phyloP scores from a whole-genome alignment of 2,797 vertebrate species.

The Esox masquinongy region DNA sequence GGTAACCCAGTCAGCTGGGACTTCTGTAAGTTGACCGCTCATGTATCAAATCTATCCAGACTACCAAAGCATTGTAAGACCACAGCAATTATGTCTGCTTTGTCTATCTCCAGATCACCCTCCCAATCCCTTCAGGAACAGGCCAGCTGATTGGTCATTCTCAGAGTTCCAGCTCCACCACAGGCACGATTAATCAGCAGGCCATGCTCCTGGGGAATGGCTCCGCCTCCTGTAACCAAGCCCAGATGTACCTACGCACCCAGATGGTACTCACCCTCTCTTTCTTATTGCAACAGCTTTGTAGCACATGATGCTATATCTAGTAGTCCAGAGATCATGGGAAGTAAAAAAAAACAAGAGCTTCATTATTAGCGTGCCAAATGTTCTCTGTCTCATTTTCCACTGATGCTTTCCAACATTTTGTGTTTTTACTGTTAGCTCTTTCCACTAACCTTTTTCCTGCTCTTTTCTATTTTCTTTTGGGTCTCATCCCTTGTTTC shows the following conservation, averaged over 20 bases:
- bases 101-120: constrained; percentile 76
- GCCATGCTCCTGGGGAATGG: constrained; percentile 89
- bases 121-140: constrained; percentile 86
- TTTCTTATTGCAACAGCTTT: neutral
- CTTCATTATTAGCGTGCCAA: neutral
- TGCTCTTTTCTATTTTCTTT: constrained; percentile 14
- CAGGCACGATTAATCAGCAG: constrained; percentile 84
- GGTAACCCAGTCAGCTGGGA: constrained; percentile 81
- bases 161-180: constrained; percentile 84
- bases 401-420: neutral
- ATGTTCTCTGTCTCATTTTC: neutral
- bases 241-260: constrained; percentile 94
- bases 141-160: constrained; percentile 86
- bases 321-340: neutral
- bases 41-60: neutral
- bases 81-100: neutral
- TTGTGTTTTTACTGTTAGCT: neutral
- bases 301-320: neutral
- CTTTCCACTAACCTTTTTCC: neutral
- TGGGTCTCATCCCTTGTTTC: constrained; percentile 32
- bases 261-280: constrained; percentile 81
- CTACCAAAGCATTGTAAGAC: neutral
- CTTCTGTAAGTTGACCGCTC: constrained; percentile 77
- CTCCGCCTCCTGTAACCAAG: constrained; percentile 88
- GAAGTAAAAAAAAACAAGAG: neutral